Conservation (phyloP, 2,797 vertebrate genomes). For the Lates japonicus region DNA sequence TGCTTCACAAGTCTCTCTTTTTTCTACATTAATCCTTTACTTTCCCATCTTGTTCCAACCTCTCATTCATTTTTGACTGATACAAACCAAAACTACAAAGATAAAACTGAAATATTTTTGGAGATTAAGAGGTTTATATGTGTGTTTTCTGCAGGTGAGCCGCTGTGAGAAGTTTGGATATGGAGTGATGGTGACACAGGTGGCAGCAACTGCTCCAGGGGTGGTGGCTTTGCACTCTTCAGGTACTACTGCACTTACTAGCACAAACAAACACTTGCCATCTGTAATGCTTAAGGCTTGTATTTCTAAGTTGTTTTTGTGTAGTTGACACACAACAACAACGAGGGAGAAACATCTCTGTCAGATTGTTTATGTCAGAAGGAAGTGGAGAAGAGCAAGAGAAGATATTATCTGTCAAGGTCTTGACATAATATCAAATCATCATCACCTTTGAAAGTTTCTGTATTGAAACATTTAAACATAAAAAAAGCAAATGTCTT, state of each 20-base stretch:
- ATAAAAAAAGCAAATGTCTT: not conserved
- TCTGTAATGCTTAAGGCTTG: conserved; percentile 14
- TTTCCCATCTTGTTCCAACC: not conserved
- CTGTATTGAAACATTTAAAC: not conserved
- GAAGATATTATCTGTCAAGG: not conserved
- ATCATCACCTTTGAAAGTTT: not conserved
- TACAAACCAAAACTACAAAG: not conserved
- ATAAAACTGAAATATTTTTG: not conserved
- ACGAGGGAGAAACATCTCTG: conserved; percentile 7
- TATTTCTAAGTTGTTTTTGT: conserved; percentile 9
- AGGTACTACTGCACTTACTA: conserved; percentile 81
- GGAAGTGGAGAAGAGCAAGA: conserved; percentile 18
- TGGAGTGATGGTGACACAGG: conserved; percentile 92
- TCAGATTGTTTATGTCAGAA: conserved; percentile 1
- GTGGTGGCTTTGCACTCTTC: conserved; percentile 89
- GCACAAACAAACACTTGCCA: conserved; percentile 33
- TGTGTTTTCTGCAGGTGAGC: conserved; percentile 84
- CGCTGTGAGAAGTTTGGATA: conserved; percentile 92
- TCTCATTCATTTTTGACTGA: not conserved
- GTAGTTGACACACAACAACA: not conserved
- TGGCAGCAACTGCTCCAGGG: conserved; percentile 91
- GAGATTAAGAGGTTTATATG: not conserved
- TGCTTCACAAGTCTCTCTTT: not conserved
- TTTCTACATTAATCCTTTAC: not conserved
- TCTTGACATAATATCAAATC: not conserved